Percentiles rank a stretch among this genome's conserved stretches.
These are phyloP conservation scores for Reticulitermes lucifugus DNA, from an alignment of 2,888 invertebrate genomes.

Conservation along the genomic window DNA sequence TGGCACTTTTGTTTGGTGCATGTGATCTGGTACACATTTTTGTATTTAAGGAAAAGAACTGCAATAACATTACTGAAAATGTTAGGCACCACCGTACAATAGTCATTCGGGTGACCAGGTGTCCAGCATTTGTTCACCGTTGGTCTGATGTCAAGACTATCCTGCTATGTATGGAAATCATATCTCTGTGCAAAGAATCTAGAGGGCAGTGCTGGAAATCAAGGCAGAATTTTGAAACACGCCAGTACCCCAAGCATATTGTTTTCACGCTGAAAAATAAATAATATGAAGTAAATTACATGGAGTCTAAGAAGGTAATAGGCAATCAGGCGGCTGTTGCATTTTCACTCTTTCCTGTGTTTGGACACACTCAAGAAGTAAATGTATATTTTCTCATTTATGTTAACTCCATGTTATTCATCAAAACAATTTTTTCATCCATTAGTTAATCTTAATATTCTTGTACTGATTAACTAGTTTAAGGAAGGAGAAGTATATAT, in stretches of 20 bases:
- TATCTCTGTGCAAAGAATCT: background rate
- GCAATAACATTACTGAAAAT: too few relatives aligned
- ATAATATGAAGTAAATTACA: slow-evolving; percentile 1
- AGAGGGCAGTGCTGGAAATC: background rate
- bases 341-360: slow-evolving; percentile 37
- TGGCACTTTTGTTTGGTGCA: too few relatives aligned
- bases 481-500: background rate
- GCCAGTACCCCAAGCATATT: slow-evolving; percentile 49
- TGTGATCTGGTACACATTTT: too few relatives aligned
- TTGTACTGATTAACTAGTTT: slow-evolving; percentile 8
- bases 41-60: too few relatives aligned
- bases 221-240: slow-evolving; percentile 32
- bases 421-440: slow-evolving; percentile 18
- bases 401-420: slow-evolving; percentile 19
- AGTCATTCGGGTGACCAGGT: too few relatives aligned
- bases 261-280: slow-evolving; percentile 40
- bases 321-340: slow-evolving; percentile 52
- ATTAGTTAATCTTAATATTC: slow-evolving; percentile 35
- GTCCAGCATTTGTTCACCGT: too few relatives aligned
- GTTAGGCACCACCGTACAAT: too few relatives aligned
- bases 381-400: slow-evolving; percentile 22
- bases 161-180: background rate
- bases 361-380: background rate
- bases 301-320: slow-evolving; percentile 34
- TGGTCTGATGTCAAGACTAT: background rate